Evolutionary conservation across 2,113 vertebrate species (phyloP).

Genomic region (Psettodes erumei): DNA sequence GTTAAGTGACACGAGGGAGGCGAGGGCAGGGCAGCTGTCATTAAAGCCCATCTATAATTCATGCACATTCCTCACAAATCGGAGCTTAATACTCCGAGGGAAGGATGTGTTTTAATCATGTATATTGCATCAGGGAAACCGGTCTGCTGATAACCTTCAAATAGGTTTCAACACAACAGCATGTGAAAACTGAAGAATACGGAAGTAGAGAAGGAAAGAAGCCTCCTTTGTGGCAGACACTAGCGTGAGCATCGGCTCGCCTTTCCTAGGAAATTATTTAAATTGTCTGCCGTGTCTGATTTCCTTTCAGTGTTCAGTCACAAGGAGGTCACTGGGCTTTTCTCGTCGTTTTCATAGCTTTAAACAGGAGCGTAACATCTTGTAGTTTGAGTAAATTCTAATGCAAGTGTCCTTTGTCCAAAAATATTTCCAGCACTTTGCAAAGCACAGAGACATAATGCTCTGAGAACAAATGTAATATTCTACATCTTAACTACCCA

Average conservation of each 20-base stretch:
- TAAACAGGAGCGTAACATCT: conserved; percentile 26
- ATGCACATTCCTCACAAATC: conserved; percentile 54
- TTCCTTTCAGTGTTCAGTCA: conserved; percentile 18
- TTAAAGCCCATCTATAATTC: conserved; percentile 66
- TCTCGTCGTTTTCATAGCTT: conserved; percentile 37
- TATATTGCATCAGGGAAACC: conserved; percentile 8
- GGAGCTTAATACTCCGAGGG: conserved; percentile 19
- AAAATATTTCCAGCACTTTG: not conserved
- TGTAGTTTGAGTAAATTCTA: conserved; percentile 23
- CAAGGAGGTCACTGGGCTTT: conserved; percentile 39
- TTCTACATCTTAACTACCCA: conserved; percentile 2
- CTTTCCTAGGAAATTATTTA: conserved; percentile 37
- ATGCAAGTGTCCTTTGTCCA: not conserved
- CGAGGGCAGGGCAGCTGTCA: conserved; percentile 55
- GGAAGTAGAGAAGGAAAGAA: not conserved
- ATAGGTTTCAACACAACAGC: conserved; percentile 4
- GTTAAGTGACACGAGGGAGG: conserved; percentile 56
- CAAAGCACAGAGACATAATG: not conserved
- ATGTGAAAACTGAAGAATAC: not conserved
- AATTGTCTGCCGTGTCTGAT: conserved; percentile 42
- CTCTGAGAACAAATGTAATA: not conserved
- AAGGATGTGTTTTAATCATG: conserved; percentile 22
- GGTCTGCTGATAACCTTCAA: conserved; percentile 14
- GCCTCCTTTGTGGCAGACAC: not conserved
- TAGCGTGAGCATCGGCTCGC: conserved; percentile 32